Percentiles rank a stretch among this genome's conserved stretches.
Conservation (phyloP, 2,888 invertebrate species). For the Drosophila mimica region DNA sequence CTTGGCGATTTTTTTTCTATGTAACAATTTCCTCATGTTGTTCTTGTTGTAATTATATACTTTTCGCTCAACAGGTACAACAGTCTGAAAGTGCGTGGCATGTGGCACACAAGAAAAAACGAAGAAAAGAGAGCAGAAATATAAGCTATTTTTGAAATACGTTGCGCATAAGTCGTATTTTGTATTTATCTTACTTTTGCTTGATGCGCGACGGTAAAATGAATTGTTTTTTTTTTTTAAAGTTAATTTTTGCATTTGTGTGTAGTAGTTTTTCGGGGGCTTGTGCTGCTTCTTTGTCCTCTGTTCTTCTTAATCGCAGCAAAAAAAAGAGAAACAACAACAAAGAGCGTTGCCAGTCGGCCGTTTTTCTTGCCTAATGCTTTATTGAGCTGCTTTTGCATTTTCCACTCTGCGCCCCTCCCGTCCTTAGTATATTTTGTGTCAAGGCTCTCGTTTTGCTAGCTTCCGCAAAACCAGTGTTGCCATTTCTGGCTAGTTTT, state of each 20-base stretch:
- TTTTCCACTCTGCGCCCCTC: background rate
- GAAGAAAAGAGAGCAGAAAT: constrained; percentile 1
- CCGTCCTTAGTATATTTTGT: constrained; percentile 26
- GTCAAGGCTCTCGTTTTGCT: constrained; percentile 47
- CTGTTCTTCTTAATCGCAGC: background rate
- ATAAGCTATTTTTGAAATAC: constrained; percentile 68
- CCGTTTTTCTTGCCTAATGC: constrained; percentile 33
- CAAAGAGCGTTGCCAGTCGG: constrained; percentile 26
- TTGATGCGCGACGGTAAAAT: constrained; percentile 27
- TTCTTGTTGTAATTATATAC: constrained; percentile 54
- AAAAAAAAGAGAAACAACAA: constrained; percentile 28
- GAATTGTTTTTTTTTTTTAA: constrained; percentile 10
- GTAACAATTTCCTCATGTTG: constrained; percentile 46
- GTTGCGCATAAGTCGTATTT: constrained; percentile 35
- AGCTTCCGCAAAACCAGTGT: constrained; percentile 25
- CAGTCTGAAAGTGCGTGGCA: constrained; percentile 42
- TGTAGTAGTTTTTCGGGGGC: constrained; percentile 1
- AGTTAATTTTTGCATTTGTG: background rate
- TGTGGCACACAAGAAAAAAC: constrained; percentile 26
- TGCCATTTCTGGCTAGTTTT: constrained; percentile 4
- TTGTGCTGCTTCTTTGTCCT: background rate
- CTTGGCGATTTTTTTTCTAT: constrained; percentile 54
- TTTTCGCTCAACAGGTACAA: constrained; percentile 73
- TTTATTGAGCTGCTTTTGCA: constrained; percentile 26
- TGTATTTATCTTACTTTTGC: constrained; percentile 20